These are phyloP conservation scores for Blastobasis lacticolella DNA, from an alignment of 2,888 invertebrate genomes.

Conservation along the genomic window DNA sequence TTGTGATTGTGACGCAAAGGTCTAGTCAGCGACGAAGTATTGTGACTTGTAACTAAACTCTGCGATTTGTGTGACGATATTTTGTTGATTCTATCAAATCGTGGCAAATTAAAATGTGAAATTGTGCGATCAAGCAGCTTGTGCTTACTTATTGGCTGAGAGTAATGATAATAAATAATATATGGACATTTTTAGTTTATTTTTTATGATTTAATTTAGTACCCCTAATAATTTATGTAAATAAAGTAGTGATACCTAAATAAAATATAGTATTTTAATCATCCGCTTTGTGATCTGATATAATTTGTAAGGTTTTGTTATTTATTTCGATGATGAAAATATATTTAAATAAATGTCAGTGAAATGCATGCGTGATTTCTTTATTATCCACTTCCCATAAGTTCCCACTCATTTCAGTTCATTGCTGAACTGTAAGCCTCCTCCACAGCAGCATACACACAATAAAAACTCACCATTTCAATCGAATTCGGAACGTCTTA, in stretches of 20 bases:
- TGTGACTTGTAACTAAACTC: not conserved
- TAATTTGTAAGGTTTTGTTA: conserved; percentile 30
- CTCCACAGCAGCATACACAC: no score
- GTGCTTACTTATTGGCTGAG: conserved; percentile 21
- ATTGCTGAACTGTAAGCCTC: no score
- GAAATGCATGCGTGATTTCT: conserved; percentile 8
- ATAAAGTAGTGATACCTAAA: conserved; percentile 12
- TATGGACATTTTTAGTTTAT: conserved; percentile 22
- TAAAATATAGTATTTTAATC: conserved; percentile 9
- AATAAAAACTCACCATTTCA: no score
- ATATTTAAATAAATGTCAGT: conserved; percentile 16
- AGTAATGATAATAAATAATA: conserved; percentile 19
- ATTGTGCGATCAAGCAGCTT: conserved; percentile 34
- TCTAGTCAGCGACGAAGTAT: conserved; percentile 43
- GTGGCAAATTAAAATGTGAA: no score
- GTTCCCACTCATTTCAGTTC: no score
- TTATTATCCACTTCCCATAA: no score
- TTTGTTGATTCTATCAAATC: not conserved
- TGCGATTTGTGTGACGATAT: not conserved
- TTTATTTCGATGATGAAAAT: conserved; percentile 30
- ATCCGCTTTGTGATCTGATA: conserved; percentile 30
- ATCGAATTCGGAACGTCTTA: no score
- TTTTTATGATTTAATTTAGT: conserved; percentile 11
- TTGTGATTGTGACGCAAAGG: conserved; percentile 26
- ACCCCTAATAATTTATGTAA: conserved; percentile 37